Conservation (phyloP, 2,113 vertebrate genomes). For the Regulus satrapa region DNA sequence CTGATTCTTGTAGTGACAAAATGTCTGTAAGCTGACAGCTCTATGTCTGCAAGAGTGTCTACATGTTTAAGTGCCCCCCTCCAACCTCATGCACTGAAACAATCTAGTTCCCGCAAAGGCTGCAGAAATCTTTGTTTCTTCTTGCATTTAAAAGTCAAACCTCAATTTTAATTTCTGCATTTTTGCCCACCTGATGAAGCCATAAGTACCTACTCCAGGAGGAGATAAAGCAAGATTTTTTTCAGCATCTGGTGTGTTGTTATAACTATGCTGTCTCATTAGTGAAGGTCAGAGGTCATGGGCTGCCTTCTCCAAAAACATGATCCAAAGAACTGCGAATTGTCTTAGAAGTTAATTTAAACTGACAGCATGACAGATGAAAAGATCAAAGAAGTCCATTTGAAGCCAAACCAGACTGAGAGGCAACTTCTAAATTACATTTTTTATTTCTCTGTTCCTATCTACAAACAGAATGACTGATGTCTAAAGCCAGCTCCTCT, state of each 20-base stretch:
- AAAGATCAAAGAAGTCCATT: neutral
- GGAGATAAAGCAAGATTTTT: neutral
- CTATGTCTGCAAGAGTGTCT: neutral
- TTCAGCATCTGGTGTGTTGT: neutral
- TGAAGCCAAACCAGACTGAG: neutral
- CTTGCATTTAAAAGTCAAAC: neutral
- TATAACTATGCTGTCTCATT: neutral
- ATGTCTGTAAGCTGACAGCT: neutral
- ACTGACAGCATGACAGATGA: neutral
- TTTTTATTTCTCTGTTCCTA: neutral
- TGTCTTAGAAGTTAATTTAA: neutral
- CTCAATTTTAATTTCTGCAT: neutral
- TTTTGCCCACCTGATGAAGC: neutral
- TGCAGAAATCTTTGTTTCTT: neutral
- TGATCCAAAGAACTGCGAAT: neutral
- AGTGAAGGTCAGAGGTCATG: neutral
- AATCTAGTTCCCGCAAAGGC: neutral
- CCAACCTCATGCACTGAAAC: neutral
- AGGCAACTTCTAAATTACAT: neutral
- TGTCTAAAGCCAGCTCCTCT: neutral
- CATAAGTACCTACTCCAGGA: neutral
- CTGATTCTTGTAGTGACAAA: neutral
- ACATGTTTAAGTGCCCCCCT: neutral
- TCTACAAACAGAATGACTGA: slow-evolving; percentile 13
- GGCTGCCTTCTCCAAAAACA: neutral